Base-by-base conservation (phyloP, 2,888 invertebrate genomes). In the Pasiphila rectangulata region DNA sequence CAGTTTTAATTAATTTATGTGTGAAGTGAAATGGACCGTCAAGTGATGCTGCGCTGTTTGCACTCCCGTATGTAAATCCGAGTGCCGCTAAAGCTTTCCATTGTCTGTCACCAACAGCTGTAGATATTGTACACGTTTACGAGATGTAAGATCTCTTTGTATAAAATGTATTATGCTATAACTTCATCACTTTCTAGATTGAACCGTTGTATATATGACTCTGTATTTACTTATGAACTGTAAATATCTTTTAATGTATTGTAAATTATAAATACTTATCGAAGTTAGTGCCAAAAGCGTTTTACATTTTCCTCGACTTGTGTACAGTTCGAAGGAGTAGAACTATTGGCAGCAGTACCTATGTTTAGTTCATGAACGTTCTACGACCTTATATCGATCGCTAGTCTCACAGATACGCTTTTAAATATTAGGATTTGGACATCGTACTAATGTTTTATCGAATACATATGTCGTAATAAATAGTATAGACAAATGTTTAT, bases 231-330 rank as follows among this genome's bases (percentile, higher is more conserved):
- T 60, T 55, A 58, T 85, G 84, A 83, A 81, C 72, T 88, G 87
- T 88, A 88, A 82, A 87, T 88, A 66, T 67, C 68, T 72, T 75
- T 76, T 69, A 77, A 76, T 76, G 76, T 80, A 79, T 75, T 83
- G 78, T 85, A 83, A 78, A 73, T 66, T 72, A 76, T 73, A 73
- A 72, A 78, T 81, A 79, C 46, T 79, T 80, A 83, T 83, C 72
- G 70, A 84, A 81, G 79, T 83, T 88, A 86, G 87, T 88, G 87
- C 87, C 87, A 88, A 88, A 81, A 82, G 84, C 82, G 80, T 81
- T 76, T 73, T 75, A 78, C 77, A 75, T 69, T 73, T 67, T 66
- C 69, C 71, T 75, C 65, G 63, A 73, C 51, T 62, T 67, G 63
- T 75, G 69, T 75, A 76, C 74, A 73, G 69, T 66, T 69, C 56